These are phyloP conservation scores for Myiotriccus ornatus DNA, from an alignment of 2,797 vertebrate species.

Conservation along the genomic window DNA sequence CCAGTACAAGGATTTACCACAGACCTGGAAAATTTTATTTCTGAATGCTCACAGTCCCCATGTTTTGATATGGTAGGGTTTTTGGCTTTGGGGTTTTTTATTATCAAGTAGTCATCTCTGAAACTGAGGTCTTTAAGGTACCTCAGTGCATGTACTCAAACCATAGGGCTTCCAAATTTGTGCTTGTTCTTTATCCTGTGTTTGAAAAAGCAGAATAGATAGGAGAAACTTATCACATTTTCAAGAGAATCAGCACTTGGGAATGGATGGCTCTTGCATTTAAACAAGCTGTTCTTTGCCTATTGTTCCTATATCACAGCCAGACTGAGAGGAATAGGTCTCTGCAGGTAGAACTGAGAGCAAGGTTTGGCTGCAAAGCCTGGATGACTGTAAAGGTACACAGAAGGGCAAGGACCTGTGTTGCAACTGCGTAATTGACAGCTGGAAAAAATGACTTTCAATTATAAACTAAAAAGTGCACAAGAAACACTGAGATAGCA, in stretches of 20 bases:
- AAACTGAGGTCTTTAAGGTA: not conserved
- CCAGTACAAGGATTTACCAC: not conserved
- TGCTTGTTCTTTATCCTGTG: not conserved
- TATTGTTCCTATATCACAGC: not conserved
- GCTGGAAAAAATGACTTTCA: not conserved
- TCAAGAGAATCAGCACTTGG: not conserved
- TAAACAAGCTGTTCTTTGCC: not conserved
- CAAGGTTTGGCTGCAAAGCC: slow-evolving; percentile 8
- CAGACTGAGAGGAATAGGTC: slow-evolving; percentile 22
- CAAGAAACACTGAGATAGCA: not conserved
- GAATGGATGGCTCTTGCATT: not conserved
- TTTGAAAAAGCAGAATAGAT: not conserved
- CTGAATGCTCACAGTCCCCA: not conserved
- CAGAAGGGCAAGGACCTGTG: not conserved
- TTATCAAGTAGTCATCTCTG: not conserved
- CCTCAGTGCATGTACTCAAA: not conserved
- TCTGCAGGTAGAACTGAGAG: slow-evolving; percentile 17
- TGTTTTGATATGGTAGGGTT: not conserved
- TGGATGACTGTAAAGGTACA: not conserved
- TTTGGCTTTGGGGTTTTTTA: not conserved
- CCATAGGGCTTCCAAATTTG: not conserved
- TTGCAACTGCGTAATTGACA: slow-evolving; percentile 24
- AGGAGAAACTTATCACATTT: not conserved
- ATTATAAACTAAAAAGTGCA: not conserved
- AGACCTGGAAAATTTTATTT: not conserved